Evolutionary conservation across 2,888 invertebrate species (phyloP), one percentile per base, ranked within the genome.

Genomic region (Sesia bembeciformis): DNA sequence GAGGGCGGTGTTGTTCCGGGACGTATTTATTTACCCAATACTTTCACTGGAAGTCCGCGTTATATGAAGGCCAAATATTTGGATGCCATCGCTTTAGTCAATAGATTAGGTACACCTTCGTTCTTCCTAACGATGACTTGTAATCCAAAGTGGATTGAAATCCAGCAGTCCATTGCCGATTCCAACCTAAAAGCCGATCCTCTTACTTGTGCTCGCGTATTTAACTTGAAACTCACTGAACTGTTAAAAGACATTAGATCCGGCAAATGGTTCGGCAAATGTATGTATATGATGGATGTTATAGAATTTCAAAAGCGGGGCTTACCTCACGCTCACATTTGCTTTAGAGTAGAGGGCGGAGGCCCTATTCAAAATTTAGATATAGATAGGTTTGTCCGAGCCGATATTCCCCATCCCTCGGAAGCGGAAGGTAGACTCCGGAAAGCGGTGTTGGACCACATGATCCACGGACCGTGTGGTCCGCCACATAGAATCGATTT

Each of bases 401-500:
- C 56, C 8, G 55, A 52, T 4, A 52, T 54, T 7, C 54, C 49
- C 5, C 3, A 49, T 1, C 8, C 8, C 5, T 8, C 4, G 3
- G 49, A 49, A 49, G 49, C 8, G 5, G n/a, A 8, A 23, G 49
- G 43, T 51, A 38, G 7, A 40, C 40, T 57, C 3, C 39, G 51
- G 3, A 54, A 52, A 23, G 40, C 49, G 6, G 58, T 58, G 38
- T 40, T 56, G 1, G 49, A 56, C 39, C 49, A 58, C 43, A 60
- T 59, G 59, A 56, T 56, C 49, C 59, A 59, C 54, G 59, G 59
- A 4, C 57, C 57, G 5, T 57, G 57, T 40, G 59, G 55, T 49
- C 51, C 54, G 4, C 50, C 50, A n/a, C 49, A 56, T 40, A 42
- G 56, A 51, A 49, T 50, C 5, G 23, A 57, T 40, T 52, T 54